Evolutionary conservation across 53 echinoderm and acorn worm genomes (phyloP).

Genomic region (Paracentrotus lividus): DNA sequence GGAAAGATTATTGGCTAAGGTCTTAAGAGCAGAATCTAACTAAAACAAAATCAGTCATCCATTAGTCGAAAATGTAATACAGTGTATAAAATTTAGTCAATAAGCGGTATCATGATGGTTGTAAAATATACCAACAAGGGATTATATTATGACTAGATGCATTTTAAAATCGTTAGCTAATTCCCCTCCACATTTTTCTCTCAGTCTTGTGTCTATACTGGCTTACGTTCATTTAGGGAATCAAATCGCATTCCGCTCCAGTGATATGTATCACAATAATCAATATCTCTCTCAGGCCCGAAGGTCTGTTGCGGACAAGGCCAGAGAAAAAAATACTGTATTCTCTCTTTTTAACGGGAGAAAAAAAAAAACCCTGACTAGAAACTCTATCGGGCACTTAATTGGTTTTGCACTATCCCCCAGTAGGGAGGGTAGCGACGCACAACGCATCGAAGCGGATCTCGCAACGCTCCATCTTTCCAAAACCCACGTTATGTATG

Average conservation of each 20-base stretch:
- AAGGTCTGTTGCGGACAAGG: slow-evolving; percentile 8
- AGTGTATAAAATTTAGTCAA: no score
- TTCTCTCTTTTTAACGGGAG: not conserved
- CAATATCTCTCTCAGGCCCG: slow-evolving; percentile 35
- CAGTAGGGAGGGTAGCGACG: not conserved
- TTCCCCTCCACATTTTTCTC: not conserved
- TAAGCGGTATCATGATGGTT: no score
- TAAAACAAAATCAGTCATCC: no score
- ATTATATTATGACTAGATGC: not conserved
- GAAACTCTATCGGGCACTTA: slow-evolving; percentile 37
- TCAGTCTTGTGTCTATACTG: not conserved
- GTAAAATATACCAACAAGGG: not conserved
- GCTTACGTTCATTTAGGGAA: slow-evolving; percentile 13
- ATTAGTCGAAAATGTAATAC: no score
- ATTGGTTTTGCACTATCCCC: slow-evolving; percentile 56
- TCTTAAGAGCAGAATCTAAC: no score
- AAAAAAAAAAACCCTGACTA: slow-evolving; percentile 4
- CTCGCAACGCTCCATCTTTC: not conserved
- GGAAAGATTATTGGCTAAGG: no score
- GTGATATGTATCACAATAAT: slow-evolving; percentile 50
- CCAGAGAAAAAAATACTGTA: slow-evolving; percentile 1
- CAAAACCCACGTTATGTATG: not conserved
- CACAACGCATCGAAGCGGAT: slow-evolving; percentile 44
- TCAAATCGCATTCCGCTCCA: slow-evolving; percentile 11
- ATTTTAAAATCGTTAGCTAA: not conserved